phyloP scores from a whole-genome alignment of 2,797 vertebrate species.

The Halcyon smyrnensis region DNA sequence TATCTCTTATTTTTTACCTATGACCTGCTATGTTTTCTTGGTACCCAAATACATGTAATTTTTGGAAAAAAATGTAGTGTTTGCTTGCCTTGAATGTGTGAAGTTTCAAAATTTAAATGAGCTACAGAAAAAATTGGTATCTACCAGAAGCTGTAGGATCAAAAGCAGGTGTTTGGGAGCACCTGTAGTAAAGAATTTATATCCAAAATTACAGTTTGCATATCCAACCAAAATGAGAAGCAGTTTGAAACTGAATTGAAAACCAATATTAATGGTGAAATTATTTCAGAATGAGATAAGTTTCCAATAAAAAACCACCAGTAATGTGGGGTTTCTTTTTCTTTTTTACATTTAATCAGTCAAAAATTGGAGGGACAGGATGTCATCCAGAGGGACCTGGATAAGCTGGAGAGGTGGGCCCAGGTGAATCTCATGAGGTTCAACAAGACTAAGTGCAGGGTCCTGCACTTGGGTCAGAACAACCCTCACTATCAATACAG shows the following conservation, averaged over 20 bases:
- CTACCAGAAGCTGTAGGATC: not conserved
- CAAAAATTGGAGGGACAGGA: not conserved
- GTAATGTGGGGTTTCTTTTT: not conserved
- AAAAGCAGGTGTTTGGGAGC: not conserved
- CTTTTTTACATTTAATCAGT: not conserved
- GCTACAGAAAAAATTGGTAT: not conserved
- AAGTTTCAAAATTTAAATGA: not conserved
- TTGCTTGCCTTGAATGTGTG: not conserved
- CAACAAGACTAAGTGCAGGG: no score
- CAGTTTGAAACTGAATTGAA: not conserved
- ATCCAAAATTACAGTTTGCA: not conserved
- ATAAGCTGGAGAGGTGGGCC: no score
- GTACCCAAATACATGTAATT: not conserved
- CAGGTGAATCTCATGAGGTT: no score
- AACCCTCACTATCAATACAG: no score
- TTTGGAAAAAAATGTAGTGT: fast-evolving
- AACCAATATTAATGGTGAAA: not conserved
- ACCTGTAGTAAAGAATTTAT: not conserved
- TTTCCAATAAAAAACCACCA: not conserved
- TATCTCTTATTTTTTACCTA: not conserved
- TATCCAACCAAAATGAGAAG: not conserved
- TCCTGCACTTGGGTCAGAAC: no score
- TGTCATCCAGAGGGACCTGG: no score
- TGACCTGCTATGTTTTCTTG: not conserved
- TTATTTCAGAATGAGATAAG: not conserved